Conservation (phyloP, 2,113 vertebrate species). For the Rana temporaria region DNA sequence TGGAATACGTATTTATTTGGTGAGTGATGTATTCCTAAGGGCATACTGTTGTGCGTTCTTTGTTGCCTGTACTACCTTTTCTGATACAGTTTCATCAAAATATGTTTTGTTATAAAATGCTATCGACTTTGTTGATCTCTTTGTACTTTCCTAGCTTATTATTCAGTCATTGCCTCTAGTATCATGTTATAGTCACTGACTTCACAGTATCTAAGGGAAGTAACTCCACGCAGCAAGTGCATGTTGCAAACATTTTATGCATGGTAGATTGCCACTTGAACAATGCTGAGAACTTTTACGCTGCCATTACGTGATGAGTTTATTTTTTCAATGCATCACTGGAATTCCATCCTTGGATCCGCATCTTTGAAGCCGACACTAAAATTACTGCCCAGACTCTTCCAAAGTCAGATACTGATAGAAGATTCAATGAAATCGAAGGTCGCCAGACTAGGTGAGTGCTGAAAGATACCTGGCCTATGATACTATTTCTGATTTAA, state of each 20-base stretch:
- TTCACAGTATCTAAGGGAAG: background rate
- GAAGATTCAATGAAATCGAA: conserved; percentile 98
- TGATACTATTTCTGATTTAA: conserved; percentile 98
- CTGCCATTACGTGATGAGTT: conserved; percentile 66
- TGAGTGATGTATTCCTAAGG: too few species aligned
- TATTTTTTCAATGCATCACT: conserved; percentile 70
- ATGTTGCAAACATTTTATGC: conserved; percentile 13
- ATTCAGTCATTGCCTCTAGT: too few species aligned
- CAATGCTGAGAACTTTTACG: conserved; percentile 73
- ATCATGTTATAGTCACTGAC: background rate
- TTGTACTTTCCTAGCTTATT: too few species aligned
- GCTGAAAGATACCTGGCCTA: conserved; percentile 95
- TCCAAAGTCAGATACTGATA: conserved; percentile 83
- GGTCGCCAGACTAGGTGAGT: conserved; percentile 85
- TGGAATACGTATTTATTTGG: too few species aligned
- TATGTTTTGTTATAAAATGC: too few species aligned
- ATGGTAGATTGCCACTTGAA: conserved; percentile 61
- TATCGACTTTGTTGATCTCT: too few species aligned
- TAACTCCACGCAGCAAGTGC: background rate
- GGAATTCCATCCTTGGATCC: conserved; percentile 83
- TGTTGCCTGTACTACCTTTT: too few species aligned
- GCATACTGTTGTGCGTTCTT: too few species aligned
- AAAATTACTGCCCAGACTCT: conserved; percentile 77
- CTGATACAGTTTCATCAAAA: too few species aligned
- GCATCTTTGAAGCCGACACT: conserved; percentile 89